A percentile compares a stretch with the other conserved stretches of the same genome.
Conservation (phyloP, 2,797 vertebrate genomes). For the Leptodactylus fallax region DNA sequence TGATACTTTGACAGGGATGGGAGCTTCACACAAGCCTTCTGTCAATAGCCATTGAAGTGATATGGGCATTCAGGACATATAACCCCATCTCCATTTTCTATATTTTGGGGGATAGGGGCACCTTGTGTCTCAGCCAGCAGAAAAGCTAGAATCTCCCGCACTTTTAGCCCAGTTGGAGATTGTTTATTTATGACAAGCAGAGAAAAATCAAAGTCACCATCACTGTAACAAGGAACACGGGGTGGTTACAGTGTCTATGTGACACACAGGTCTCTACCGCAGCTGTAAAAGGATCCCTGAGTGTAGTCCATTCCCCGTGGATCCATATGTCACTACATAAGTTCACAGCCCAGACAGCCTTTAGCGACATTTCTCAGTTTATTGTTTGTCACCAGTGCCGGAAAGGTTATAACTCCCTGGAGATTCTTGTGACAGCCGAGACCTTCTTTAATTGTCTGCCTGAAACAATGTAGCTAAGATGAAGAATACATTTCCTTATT, state of each 20-base stretch:
- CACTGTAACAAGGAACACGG: not conserved
- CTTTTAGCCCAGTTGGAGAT: not conserved
- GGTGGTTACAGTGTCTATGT: not conserved
- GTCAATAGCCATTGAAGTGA: no score
- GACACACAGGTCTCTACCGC: not conserved
- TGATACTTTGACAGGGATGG: no score
- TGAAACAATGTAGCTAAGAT: slow-evolving; percentile 31
- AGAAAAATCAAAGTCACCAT: not conserved
- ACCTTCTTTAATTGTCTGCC: slow-evolving; percentile 43
- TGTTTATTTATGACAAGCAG: not conserved
- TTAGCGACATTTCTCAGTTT: slow-evolving; percentile 18
- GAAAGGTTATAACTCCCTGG: slow-evolving; percentile 28
- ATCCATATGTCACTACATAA: no score
- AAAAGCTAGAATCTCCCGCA: not conserved
- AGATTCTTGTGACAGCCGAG: slow-evolving; percentile 26
- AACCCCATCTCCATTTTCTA: no score
- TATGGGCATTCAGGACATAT: no score
- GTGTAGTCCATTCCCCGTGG: not conserved
- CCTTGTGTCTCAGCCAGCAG: no score
- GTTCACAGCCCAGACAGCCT: not conserved
- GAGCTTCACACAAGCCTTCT: no score
- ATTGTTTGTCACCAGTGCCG: slow-evolving; percentile 21
- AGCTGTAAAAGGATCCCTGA: not conserved
- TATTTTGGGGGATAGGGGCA: no score
- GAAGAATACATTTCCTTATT: slow-evolving; percentile 39